These are phyloP conservation scores for Sebastes minor DNA, from an alignment of 2,797 vertebrate species.

Conservation along the genomic window DNA sequence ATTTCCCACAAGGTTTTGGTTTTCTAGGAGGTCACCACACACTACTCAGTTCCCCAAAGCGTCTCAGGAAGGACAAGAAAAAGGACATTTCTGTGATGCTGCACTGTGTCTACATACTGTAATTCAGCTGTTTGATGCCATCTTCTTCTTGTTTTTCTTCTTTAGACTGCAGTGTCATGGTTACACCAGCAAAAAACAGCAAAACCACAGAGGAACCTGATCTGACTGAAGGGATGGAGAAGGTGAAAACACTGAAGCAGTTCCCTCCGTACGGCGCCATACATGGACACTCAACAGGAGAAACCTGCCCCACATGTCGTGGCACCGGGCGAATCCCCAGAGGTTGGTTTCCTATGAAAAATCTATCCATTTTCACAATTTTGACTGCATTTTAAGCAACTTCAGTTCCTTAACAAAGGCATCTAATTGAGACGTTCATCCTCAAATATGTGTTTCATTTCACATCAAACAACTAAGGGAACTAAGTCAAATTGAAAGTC, in stretches of 20 bases:
- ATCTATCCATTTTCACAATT: too few species aligned
- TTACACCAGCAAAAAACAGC: background rate
- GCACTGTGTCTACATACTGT: accelerated
- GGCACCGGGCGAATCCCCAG: constrained; percentile 87
- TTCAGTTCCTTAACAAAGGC: background rate
- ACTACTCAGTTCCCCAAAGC: background rate
- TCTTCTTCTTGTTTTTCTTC: background rate
- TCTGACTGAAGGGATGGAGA: constrained; percentile 33
- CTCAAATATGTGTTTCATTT: constrained; percentile 4
- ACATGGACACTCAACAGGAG: constrained; percentile 13
- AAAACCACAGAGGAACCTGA: constrained; percentile 7
- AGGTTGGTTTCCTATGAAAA: constrained; percentile 70
- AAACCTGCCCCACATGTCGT: constrained; percentile 87
- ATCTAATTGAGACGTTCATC: background rate
- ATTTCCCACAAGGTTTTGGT: background rate
- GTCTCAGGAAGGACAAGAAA: background rate
- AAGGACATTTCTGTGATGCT: background rate
- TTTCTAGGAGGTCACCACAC: background rate
- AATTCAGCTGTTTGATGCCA: background rate
- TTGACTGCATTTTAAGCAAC: background rate
- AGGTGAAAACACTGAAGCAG: constrained; percentile 12
- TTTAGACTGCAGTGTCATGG: constrained; percentile 19
- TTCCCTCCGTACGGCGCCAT: constrained; percentile 74
- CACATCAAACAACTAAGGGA: background rate
- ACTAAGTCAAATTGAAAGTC: background rate